These are phyloP conservation scores for Pterostichus madidus DNA, from an alignment of 2,888 invertebrate genomes.

Conservation along the genomic window DNA sequence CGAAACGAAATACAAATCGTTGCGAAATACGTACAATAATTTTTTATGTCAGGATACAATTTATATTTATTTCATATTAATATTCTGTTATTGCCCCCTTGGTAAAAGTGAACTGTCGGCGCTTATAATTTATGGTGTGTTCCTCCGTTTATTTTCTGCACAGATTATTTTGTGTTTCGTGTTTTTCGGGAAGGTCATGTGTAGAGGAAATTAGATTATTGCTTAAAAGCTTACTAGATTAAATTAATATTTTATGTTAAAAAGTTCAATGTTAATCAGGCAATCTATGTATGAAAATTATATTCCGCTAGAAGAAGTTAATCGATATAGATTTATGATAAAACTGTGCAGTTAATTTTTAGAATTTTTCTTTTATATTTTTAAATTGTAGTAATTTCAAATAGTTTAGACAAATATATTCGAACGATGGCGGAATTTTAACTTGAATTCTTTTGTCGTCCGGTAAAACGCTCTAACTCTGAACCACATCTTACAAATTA, in stretches of 20 bases:
- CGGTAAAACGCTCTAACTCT: no score
- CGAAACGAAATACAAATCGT: conserved; percentile 18
- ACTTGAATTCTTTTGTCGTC: no score
- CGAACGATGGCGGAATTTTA: no score
- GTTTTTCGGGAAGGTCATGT: conserved; percentile 18
- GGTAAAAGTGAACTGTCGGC: conserved; percentile 25
- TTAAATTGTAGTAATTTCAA: neutral
- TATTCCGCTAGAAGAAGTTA: conserved; percentile 2
- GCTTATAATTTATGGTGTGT: conserved; percentile 33
- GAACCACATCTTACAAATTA: no score
- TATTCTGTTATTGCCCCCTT: conserved; percentile 46
- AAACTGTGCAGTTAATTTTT: neutral
- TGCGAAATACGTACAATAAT: conserved; percentile 12
- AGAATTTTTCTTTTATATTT: conserved; percentile 22
- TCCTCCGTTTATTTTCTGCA: conserved; percentile 46
- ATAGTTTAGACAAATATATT: no score
- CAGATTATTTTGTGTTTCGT: conserved; percentile 42
- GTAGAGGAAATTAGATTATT: conserved; percentile 34
- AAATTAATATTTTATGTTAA: conserved; percentile 35
- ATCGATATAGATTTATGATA: conserved; percentile 15
- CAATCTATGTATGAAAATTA: conserved; percentile 47
- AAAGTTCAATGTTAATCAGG: conserved; percentile 2
- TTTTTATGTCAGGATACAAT: conserved; percentile 35
- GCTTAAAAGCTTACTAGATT: conserved; percentile 35
- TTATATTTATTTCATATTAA: conserved; percentile 54